A percentile compares a stretch with the other conserved stretches of the same genome.
These are phyloP conservation scores for Labeo rohita DNA, from an alignment of 2,113 vertebrate genomes.

Conservation along the genomic window DNA sequence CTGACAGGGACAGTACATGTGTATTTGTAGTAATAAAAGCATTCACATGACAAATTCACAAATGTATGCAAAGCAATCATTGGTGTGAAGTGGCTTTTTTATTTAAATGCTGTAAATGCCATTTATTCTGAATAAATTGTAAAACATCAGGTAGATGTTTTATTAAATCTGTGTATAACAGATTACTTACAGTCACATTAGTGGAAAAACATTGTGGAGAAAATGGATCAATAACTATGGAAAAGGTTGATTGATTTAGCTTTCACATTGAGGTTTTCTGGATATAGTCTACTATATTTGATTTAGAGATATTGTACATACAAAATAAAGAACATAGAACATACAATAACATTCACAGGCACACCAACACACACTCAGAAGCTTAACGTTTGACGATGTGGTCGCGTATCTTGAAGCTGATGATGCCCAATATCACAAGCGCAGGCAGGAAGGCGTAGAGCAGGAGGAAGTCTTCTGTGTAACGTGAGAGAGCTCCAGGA, in stretches of 20 bases:
- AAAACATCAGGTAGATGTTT: neutral
- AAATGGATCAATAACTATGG: neutral
- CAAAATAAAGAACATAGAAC: neutral
- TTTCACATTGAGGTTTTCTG: neutral
- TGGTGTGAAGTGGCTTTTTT: neutral
- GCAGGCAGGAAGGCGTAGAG: slow-evolving; percentile 89
- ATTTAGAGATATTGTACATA: neutral
- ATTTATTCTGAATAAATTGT: neutral
- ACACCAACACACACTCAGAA: neutral
- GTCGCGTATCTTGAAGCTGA: slow-evolving; percentile 90
- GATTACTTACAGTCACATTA: slow-evolving; percentile 14
- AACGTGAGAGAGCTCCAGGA: slow-evolving; percentile 81
- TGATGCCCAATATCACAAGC: slow-evolving; percentile 80
- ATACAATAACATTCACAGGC: neutral
- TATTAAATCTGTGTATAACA: slow-evolving; percentile 21
- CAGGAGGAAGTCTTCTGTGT: slow-evolving; percentile 83
- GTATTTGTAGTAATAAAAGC: neutral
- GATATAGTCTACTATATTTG: neutral
- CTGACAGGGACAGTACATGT: neutral
- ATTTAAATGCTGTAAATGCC: neutral
- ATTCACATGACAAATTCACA: neutral
- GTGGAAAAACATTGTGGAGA: neutral
- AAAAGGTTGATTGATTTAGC: neutral
- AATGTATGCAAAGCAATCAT: neutral
- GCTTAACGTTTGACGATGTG: slow-evolving; percentile 74